phyloP scores from a whole-genome alignment of 2,113 vertebrate species.

The Anhinga rufa region DNA sequence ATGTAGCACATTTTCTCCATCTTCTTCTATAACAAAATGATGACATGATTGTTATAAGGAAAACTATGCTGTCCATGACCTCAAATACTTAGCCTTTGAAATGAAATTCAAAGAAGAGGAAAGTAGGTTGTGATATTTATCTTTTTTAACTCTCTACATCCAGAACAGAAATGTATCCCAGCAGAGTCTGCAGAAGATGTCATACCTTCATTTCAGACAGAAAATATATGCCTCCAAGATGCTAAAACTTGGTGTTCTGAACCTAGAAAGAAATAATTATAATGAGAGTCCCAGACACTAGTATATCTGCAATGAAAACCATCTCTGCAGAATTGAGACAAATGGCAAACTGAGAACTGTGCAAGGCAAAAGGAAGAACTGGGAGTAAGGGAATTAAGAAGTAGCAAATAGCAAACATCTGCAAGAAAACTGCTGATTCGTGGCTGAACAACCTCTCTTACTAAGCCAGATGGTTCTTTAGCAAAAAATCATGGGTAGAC shows the following conservation, averaged over 20 bases:
- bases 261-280: not conserved
- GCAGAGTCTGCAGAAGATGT: not conserved
- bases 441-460: not conserved
- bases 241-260: not conserved
- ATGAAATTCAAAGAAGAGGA: not conserved
- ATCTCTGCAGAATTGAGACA: not conserved
- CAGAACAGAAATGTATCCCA: not conserved
- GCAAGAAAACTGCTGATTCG: slow-evolving; percentile 42
- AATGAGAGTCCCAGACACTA: not conserved
- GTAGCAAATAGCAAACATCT: slow-evolving; percentile 35
- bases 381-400: not conserved
- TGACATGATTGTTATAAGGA: not conserved
- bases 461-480: not conserved
- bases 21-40: not conserved
- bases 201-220: not conserved
- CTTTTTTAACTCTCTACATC: not conserved
- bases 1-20: not conserved
- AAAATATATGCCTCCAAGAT: not conserved
- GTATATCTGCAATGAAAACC: not conserved
- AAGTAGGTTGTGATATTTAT: not conserved
- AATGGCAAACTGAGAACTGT: not conserved
- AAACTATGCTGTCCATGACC: not conserved
- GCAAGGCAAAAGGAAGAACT: not conserved
- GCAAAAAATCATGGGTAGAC: not conserved
- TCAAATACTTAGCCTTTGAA: not conserved